Evolutionary conservation across 2,797 vertebrate species (phyloP), one percentile per base, ranked within the genome.

Genomic region (Microhierax caerulescens): DNA sequence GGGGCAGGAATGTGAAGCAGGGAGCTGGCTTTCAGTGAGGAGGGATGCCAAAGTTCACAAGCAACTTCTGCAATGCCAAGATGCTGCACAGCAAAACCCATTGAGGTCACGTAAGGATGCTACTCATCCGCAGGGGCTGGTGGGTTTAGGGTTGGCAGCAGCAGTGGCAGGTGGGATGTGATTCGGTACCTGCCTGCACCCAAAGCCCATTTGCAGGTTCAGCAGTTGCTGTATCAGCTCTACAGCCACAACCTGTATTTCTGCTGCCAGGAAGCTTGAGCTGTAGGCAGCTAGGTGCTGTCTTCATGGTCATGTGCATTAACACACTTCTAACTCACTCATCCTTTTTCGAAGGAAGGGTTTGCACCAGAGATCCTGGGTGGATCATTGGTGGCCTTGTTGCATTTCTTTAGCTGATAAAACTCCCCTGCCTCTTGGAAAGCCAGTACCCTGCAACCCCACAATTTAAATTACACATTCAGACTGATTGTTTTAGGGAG

Each of bases 51-150:
- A 54, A 34, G 13, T 54, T 36, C 23, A 25, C 32, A 47, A 73
- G n/a, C n/a, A 59, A 13, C 30, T 68, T n/a, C 75, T 80, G 39
- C 54, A 54, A 37, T 0, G 1, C 36, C 1, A 1, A 72, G 67
- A 32, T 0, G 0, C 60, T 53, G n/a, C 21, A 41, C 2, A 1
- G 47, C 47, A 91, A 67, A 79, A 41, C 30, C 30, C 34, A 36
- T 6, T 0, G 3, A 32, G 17, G 14, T 39, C 3, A 1, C 0
- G 2, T 20, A 36, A 36, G 15, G 34, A 23, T 0, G 1, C 0
- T 0, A 11, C 8, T 60, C 32, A 14, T 7, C 1, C 1, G 36
- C 48, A 54, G 47, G 32, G 9, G 15, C 13, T 19, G 34, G 27
- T 10, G 32, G 7, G 47, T n/a, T 61, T 61, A 4, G 41, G 25